Base-by-base conservation (phyloP, 2,888 invertebrate species). In the Gymnosoma rotundatum region DNA sequence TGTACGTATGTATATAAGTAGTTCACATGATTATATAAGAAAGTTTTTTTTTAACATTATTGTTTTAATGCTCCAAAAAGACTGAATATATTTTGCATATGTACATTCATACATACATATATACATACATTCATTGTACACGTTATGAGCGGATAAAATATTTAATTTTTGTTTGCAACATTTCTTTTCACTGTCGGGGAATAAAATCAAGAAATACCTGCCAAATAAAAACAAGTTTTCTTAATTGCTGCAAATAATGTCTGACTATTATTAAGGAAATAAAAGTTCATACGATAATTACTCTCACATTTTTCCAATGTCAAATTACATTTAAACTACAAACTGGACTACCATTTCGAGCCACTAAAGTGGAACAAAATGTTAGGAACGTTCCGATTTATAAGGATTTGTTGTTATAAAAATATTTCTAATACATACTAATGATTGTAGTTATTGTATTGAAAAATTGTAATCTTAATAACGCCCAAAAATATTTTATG, bases 181-280 rank as follows among this genome's bases (percentile, higher is more conserved):
- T 79, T 73, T 54, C 32, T 67, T 73, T 79, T 79, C 73, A 79
- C 52, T 79, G 79, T 67, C 79, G 79, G 52, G 79, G 79, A 79
- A 66, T 67, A 52, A 3, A 76, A 76, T 38, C 21, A 12, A 54
- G 18, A 67, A 67, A 48, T 8, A 32, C 0, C 6, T 5, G 6
- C 3, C 32, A 32, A 18, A 16, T 58, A 9, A 48, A 79, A 80
- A 73, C 67, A 18, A 36, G 66, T 67, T 80, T 80, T 61, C 48
- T 48, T 54, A 20, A 38, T 61, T 69, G 67, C 48, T 54, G 66
- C 32, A 45, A 74, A 61, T 21, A n/a, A 32, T 61, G 36, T 63
- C 16, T 64, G 61, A 52, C 67, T 54, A 73, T 67, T 64, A 52
- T 82, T 74, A 63, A 74, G 83, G 78, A 83, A 83, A 83, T 74